These are phyloP conservation scores for Nothocercus nigrocapillus DNA, from an alignment of 2,113 vertebrate genomes.

Conservation along the genomic window DNA sequence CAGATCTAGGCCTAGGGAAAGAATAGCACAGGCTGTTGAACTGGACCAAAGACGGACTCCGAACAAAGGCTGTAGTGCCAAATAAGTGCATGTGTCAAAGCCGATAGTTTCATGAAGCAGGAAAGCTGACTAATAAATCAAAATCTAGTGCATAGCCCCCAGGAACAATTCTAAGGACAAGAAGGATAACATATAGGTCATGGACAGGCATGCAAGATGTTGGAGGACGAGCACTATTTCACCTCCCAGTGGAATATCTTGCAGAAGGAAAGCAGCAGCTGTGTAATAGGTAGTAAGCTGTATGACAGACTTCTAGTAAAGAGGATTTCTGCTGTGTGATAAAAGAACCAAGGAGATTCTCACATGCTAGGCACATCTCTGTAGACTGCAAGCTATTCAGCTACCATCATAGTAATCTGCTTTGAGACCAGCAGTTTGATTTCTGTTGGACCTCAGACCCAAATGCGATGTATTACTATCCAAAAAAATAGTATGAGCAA, in stretches of 20 bases:
- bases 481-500: neutral
- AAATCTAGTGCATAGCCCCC: neutral
- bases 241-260: neutral
- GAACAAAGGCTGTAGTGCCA: neutral
- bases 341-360: neutral
- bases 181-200: neutral
- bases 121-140: neutral
- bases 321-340: neutral
- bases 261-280: neutral
- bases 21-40: neutral
- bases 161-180: neutral
- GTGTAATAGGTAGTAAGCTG: neutral
- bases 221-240: neutral
- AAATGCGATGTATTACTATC: neutral
- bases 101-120: neutral
- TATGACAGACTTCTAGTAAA: neutral
- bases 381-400: neutral
- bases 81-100: neutral
- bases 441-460: constrained; percentile 8
- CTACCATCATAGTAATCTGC: neutral
- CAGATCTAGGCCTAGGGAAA: neutral
- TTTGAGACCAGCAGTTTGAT: constrained; percentile 6
- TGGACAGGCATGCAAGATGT: neutral
- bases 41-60: neutral
- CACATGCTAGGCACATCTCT: neutral